These are phyloP conservation scores for Leptestheria dahalacensis DNA, from an alignment of 1,140 invertebrate species.

Conservation along the genomic window DNA sequence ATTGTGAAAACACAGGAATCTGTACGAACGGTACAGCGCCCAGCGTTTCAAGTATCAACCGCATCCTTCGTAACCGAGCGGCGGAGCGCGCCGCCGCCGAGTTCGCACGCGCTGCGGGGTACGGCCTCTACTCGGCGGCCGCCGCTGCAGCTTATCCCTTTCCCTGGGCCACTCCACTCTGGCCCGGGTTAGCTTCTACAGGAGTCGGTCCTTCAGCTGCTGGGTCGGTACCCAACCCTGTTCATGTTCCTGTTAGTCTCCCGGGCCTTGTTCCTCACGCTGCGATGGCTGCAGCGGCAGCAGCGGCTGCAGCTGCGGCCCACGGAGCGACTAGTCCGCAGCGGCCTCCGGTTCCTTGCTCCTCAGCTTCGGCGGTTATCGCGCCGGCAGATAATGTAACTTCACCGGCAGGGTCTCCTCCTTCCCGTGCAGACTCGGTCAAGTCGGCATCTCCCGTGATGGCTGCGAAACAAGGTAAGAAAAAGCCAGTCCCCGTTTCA, in stretches of 20 bases:
- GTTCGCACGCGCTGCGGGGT: constrained; percentile 76
- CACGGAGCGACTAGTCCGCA: neutral
- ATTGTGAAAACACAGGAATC: too few relatives aligned
- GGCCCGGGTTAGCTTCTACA: constrained; percentile 14
- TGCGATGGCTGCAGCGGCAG: constrained; percentile 13
- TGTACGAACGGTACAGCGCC: constrained; percentile 76
- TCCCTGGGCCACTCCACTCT: constrained; percentile 24
- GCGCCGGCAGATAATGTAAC: too few relatives aligned
- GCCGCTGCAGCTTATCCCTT: constrained; percentile 21
- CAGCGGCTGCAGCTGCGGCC: constrained; percentile 14
- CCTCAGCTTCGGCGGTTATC: too few relatives aligned
- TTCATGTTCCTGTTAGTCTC: constrained; percentile 22
- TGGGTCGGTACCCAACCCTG: neutral
- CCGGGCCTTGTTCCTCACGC: constrained; percentile 7
- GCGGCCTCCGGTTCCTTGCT: neutral
- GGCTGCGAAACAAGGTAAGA: too few relatives aligned
- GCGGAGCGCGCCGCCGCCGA: constrained; percentile 85
- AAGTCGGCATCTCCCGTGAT: neutral
- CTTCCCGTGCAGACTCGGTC: neutral
- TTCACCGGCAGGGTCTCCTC: constrained; percentile 6
- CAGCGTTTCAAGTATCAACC: constrained; percentile 82
- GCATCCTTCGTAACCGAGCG: constrained; percentile 75
- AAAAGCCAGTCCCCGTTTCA: too few relatives aligned
- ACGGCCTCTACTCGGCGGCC: constrained; percentile 52
- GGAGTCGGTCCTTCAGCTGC: constrained; percentile 13